These are phyloP conservation scores for Sapajus apella DNA, from an alignment of 2,113 vertebrate species.

Conservation along the genomic window DNA sequence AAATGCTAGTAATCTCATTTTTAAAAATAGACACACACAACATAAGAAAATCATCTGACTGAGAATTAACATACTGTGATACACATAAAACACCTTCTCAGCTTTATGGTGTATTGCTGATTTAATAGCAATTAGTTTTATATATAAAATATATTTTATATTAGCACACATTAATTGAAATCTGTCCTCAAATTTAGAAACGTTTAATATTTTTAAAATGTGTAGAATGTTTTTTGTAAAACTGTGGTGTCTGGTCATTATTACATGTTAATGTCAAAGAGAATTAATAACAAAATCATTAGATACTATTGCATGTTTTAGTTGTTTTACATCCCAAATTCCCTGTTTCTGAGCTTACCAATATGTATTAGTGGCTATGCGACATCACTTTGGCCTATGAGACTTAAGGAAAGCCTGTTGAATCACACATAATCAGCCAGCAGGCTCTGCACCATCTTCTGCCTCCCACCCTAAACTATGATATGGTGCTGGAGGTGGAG, in stretches of 20 bases:
- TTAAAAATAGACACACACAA: background rate
- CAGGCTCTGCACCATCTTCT: background rate
- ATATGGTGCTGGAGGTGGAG: background rate
- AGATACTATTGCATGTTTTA: background rate
- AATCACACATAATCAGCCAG: background rate
- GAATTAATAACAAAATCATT: background rate
- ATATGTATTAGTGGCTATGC: too few relatives aligned
- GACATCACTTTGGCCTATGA: background rate
- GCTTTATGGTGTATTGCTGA: background rate
- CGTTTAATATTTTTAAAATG: background rate
- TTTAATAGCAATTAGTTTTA: background rate
- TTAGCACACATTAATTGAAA: background rate
- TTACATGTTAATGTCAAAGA: background rate
- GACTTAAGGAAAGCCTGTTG: background rate
- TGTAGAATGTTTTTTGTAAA: background rate
- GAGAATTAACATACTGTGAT: background rate
- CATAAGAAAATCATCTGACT: background rate
- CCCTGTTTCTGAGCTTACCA: background rate
- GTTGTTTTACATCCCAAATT: rapidly evolving
- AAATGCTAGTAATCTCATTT: background rate
- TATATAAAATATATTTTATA: background rate
- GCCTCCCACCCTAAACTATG: background rate
- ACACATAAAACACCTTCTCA: background rate
- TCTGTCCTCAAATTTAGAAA: background rate
- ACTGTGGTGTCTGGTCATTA: background rate